Evolutionary conservation across 2,888 invertebrate species (phyloP), one percentile per base, ranked within the genome.

Genomic region (Trichogramma evanescens): DNA sequence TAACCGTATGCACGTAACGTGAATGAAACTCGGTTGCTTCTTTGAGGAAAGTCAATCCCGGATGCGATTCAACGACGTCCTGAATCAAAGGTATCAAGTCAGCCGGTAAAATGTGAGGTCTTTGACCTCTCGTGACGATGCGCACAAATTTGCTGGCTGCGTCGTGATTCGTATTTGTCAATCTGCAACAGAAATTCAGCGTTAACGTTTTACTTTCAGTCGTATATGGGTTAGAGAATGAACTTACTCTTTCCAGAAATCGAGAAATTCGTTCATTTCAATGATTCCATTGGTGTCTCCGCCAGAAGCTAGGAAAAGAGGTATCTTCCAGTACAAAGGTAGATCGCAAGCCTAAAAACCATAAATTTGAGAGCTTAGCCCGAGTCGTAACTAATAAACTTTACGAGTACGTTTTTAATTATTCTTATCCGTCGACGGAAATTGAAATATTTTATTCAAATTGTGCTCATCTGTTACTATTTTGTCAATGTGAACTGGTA

Each of bases 11-110:
- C 69, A 98, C 93, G 78, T 98, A 99, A 83, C 96, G 87, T 64
- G 95, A 95, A 83, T 99, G 98, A 81, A 99, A 99, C 82, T 99
- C 98, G 1, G 93, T 92, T 62, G 98, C 97, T 78, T 97, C 95
- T 79, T 95, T 93, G 61, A 99, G 85, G 83, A 99, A 99, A 65
- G 91, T 92, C 68, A 99, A 85, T 52, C 99, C 98, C 1, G 97
- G 97, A 82, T 98, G 97, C 6, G 95, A 93, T 78, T 98, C 96
- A 49, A 98, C 95, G n/a, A 98, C 94, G 79, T 98, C 97, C 81
- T 96, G 93, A 56, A 97, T 89, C 69, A 97, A 80, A 38, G 95
- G 90, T 73, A 95, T 90, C 79, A 98, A 89, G 81, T 98, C 97
- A 73, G 95, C 95, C 0, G 93, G 93, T 39, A 88, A 82, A 66